These are phyloP conservation scores for Drosophila lini DNA, from an alignment of 1,140 invertebrate genomes.

Conservation along the genomic window DNA sequence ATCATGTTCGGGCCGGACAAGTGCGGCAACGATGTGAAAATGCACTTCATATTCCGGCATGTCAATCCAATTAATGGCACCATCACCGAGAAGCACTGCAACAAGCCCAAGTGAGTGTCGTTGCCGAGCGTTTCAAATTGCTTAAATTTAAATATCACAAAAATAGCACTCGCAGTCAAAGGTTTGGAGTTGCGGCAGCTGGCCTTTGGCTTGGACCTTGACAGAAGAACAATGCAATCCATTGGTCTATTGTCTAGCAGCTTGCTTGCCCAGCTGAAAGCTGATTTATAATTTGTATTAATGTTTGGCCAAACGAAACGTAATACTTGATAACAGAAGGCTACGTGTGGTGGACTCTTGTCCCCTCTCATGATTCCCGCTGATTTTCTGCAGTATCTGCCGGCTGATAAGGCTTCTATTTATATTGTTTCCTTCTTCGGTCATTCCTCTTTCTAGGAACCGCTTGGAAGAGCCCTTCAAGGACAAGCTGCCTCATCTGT, in stretches of 20 bases:
- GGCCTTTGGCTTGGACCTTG: neutral
- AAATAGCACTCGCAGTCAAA: neutral
- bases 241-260: neutral
- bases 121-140: slow-evolving; percentile 8
- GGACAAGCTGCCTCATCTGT: slow-evolving; percentile 98
- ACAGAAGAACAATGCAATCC: neutral
- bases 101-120: slow-evolving; percentile 90
- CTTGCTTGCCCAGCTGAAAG: neutral
- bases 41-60: slow-evolving; percentile 99
- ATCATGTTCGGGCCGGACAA: slow-evolving; percentile 99
- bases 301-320: slow-evolving; percentile 11
- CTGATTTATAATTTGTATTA: slow-evolving; percentile 1
- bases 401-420: slow-evolving; percentile 31
- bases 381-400: slow-evolving; percentile 10
- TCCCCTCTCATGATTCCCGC: neutral
- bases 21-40: slow-evolving; percentile 97
- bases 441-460: slow-evolving; percentile 84
- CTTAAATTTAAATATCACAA: slow-evolving; percentile 5
- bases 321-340: neutral
- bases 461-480: slow-evolving; percentile 95
- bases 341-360: slow-evolving; percentile 18
- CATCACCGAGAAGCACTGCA: slow-evolving; percentile 95
- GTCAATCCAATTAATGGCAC: slow-evolving; percentile 96
- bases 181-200: neutral
- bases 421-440: slow-evolving; percentile 23